Evolutionary conservation across 1,140 invertebrate species (phyloP).

Genomic region (Caenorhabditis latens): DNA sequence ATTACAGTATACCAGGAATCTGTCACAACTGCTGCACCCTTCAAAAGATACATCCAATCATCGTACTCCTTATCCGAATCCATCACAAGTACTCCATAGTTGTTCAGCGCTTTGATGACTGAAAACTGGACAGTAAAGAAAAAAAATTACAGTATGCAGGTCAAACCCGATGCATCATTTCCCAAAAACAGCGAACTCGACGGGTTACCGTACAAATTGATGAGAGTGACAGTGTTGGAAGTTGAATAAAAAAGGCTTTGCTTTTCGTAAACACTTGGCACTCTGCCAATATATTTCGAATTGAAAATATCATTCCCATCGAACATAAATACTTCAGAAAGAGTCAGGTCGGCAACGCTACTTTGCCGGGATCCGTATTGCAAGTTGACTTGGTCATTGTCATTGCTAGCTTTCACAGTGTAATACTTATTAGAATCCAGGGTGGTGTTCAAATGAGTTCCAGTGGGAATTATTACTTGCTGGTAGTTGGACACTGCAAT

Average conservation of each 20-base stretch:
- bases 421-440: background rate
- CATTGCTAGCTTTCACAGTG: slow-evolving; percentile 7
- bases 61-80: background rate
- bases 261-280: background rate
- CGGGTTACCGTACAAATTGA: background rate
- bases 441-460: background rate
- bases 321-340: background rate
- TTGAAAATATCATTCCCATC: slow-evolving; percentile 3
- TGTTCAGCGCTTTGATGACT: background rate
- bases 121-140: background rate
- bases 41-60: background rate
- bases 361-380: background rate
- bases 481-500: background rate
- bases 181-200: slow-evolving; percentile 22
- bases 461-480: slow-evolving; percentile 18
- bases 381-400: background rate
- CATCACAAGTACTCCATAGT: background rate
- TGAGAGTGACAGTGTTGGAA: background rate
- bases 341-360: background rate
- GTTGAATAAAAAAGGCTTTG: background rate
- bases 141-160: too few relatives aligned
- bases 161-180: slow-evolving; percentile 32
- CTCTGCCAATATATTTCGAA: background rate
- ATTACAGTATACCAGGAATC: slow-evolving; percentile 9
- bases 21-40: background rate